Evolutionary conservation across 2,113 vertebrate genomes (phyloP).

Genomic region (Lasiurus cinereus): DNA sequence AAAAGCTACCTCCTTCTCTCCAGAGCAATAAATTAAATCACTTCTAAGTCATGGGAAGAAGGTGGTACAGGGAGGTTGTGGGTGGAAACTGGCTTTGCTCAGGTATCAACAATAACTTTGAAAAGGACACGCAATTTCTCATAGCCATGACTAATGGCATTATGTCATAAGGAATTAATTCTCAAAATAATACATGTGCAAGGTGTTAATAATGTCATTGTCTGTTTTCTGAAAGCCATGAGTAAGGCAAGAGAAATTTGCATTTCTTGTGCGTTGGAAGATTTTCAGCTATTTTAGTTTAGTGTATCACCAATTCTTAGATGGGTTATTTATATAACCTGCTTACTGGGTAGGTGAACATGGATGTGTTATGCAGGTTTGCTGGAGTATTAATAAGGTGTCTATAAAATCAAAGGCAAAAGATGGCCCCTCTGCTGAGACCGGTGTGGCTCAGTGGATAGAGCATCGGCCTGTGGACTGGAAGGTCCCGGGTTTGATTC

Average conservation of each 20-base stretch:
- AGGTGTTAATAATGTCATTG: slow-evolving; percentile 41
- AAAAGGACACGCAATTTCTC: slow-evolving; percentile 50
- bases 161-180: slow-evolving; percentile 67
- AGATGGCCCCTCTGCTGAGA: background rate
- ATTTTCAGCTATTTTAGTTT: slow-evolving; percentile 7
- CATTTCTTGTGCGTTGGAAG: background rate
- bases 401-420: slow-evolving; percentile 17
- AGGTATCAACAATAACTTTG: slow-evolving; percentile 72
- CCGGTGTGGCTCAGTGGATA: no score
- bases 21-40: slow-evolving; percentile 74
- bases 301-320: background rate
- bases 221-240: slow-evolving; percentile 52
- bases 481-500: no score
- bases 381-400: background rate
- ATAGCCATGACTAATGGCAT: slow-evolving; percentile 55
- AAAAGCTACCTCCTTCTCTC: slow-evolving; percentile 69
- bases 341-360: background rate
- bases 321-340: background rate
- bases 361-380: background rate
- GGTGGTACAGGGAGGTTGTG: no score
- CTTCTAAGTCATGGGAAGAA: background rate
- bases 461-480: no score
- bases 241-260: background rate
- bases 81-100: slow-evolving; percentile 23
- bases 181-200: slow-evolving; percentile 19